Evolutionary conservation across 2,113 vertebrate species (phyloP), one percentile per base, ranked within the genome.

Genomic region (Salvelinus alpinus): DNA sequence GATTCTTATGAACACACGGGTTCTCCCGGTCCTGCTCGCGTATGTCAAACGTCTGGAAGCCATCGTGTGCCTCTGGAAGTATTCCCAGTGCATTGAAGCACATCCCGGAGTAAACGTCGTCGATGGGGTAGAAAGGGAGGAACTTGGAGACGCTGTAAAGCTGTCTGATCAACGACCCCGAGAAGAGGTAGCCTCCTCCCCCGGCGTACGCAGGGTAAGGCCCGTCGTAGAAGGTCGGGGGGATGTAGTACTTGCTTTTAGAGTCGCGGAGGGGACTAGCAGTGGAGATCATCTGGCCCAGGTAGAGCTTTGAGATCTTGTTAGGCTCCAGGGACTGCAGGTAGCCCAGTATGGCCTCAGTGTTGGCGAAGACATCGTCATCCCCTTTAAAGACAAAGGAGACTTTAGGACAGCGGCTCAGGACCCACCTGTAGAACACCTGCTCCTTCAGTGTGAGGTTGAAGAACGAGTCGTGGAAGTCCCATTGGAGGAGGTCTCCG

Each of bases 321-420:
- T 77, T 73, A 0, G 76, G 69, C 5, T 79, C 79, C 51, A 92
- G 72, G 70, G 90, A 86, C 82, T 87, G 79, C 31, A 95, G 83
- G 82, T 89, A 87, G 38, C 22, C 74, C 70, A 96, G 82, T 44
- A 94, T 44, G 2, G 86, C 91, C 13, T 84, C 87, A 0, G 94
- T 93, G 87, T 96, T 94, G 0, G 93, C 93, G 12, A 96, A 95
- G 5, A 97, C 93, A 4, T 96, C 95, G 5, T 96, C 95, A 0
- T 96, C 95, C 0, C 95, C 94, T 1, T 93, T 93, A 25, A 95
- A 95, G 70, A 94, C 62, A 14, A 94, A 95, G 48, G 87, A 84
- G 2, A 77, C 86, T 0, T 24, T 60, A 2, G 87, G 81, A 64
- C 93, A 95, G 29, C 71, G 34, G 9, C n/a, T 74, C 66, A 88